Evolutionary conservation across 2,888 invertebrate genomes (phyloP).

Genomic region (Gastrophysa polygoni): DNA sequence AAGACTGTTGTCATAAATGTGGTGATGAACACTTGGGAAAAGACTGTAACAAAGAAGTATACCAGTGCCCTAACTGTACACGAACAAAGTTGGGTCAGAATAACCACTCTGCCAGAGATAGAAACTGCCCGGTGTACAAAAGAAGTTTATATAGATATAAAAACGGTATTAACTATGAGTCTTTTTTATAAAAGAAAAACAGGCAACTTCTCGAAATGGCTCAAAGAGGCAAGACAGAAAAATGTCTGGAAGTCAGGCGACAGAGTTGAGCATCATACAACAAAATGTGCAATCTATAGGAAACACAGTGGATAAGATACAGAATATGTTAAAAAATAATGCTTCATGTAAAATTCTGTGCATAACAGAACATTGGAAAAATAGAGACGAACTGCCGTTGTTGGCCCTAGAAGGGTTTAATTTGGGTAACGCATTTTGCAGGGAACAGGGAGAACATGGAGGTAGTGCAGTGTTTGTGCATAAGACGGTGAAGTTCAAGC

Average conservation of each 20-base stretch:
- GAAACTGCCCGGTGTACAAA: not conserved
- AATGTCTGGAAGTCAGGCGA: not conserved
- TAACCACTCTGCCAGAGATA: not conserved
- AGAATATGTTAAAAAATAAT: not conserved
- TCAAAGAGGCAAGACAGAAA: not conserved
- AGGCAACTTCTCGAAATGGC: too few species aligned
- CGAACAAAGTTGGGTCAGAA: not conserved
- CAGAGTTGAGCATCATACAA: constrained; percentile 8
- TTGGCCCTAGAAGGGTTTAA: not conserved
- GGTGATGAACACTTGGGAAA: constrained; percentile 7
- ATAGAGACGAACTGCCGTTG: not conserved
- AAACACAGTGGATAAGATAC: not conserved
- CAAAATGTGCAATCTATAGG: constrained; percentile 8
- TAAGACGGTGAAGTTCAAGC: not conserved
- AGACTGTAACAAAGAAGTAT: not conserved
- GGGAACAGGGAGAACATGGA: not conserved
- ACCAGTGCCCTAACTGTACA: constrained; percentile 4
- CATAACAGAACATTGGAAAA: constrained; percentile 8
- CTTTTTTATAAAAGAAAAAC: constrained; percentile 4
- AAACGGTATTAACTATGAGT: not conserved
- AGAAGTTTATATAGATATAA: not conserved
- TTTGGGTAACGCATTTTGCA: not conserved
- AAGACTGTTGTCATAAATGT: constrained; percentile 11
- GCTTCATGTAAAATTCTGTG: not conserved
- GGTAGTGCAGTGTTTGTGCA: not conserved